Conservation (phyloP, 2,113 vertebrate genomes). For the Lepus europaeus region DNA sequence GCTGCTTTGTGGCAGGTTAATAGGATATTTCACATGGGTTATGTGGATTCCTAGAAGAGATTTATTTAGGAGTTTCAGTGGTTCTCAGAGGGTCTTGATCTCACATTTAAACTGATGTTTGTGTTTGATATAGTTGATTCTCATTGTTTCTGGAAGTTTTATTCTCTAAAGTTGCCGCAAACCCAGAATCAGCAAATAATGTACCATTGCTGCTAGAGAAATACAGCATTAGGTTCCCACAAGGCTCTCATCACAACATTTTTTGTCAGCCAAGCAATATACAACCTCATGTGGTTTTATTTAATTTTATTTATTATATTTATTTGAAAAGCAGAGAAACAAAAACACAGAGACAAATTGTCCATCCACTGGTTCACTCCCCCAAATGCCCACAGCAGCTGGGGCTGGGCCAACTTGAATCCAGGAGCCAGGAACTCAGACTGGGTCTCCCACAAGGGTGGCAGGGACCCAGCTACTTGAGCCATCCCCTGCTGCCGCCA, state of each 20-base stretch:
- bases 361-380: too few species aligned
- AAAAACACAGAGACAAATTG: too few species aligned
- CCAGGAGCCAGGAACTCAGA: too few species aligned
- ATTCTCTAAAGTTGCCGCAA: background rate
- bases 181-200: background rate
- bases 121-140: background rate
- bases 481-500: too few species aligned
- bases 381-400: too few species aligned
- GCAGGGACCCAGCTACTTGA: too few species aligned
- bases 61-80: background rate
- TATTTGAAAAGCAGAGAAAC: too few species aligned
- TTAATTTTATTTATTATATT: background rate
- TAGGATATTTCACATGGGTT: constrained; percentile 4
- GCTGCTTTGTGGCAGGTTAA: background rate
- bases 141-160: constrained; percentile 4
- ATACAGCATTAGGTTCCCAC: background rate
- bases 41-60: background rate
- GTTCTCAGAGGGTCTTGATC: constrained; percentile 4
- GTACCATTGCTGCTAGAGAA: background rate
- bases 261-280: background rate
- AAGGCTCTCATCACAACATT: background rate
- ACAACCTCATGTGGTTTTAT: background rate
- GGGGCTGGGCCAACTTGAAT: too few species aligned
- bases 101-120: constrained; percentile 15
- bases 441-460: too few species aligned